Percentiles rank a stretch among this genome's conserved stretches.
Evolutionary conservation across 2,797 vertebrate genomes (phyloP).

Genomic region (Coilia nasus): DNA sequence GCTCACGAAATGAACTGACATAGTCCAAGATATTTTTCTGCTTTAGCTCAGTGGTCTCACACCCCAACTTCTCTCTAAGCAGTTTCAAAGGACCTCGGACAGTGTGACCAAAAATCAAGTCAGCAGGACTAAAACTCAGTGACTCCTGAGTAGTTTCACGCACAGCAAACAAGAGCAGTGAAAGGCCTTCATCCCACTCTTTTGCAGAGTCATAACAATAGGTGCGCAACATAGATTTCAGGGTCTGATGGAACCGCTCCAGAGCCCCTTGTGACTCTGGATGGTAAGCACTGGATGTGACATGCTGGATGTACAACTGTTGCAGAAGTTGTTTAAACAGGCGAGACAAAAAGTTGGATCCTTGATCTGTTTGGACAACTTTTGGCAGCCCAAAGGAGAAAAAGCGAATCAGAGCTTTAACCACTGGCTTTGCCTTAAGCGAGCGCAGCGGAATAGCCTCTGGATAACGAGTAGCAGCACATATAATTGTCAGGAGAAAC

Average conservation of each 20-base stretch:
- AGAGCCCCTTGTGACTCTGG: conserved; percentile 29
- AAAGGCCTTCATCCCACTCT: conserved; percentile 4
- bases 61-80: neutral
- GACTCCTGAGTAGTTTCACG: neutral
- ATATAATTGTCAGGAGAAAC: neutral
- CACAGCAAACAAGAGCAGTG: conserved; percentile 21
- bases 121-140: conserved; percentile 9
- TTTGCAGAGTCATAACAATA: neutral
- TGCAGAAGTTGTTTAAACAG: conserved; percentile 22
- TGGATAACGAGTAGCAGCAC: neutral
- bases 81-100: neutral
- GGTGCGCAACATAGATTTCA: neutral
- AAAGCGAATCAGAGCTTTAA: conserved; percentile 23
- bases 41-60: no score
- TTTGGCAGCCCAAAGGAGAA: conserved; percentile 19
- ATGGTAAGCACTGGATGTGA: conserved; percentile 27
- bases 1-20: conserved; percentile 20
- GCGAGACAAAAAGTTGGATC: conserved; percentile 23
- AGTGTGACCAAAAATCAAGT: neutral
- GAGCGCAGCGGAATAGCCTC: conserved; percentile 7
- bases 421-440: neutral
- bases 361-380: conserved; percentile 31
- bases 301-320: conserved; percentile 5
- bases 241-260: neutral
- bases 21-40: neutral